Evolutionary conservation across 2,113 vertebrate genomes (phyloP), one percentile per base, ranked within the genome.

Genomic region (Ciconia stormi): DNA sequence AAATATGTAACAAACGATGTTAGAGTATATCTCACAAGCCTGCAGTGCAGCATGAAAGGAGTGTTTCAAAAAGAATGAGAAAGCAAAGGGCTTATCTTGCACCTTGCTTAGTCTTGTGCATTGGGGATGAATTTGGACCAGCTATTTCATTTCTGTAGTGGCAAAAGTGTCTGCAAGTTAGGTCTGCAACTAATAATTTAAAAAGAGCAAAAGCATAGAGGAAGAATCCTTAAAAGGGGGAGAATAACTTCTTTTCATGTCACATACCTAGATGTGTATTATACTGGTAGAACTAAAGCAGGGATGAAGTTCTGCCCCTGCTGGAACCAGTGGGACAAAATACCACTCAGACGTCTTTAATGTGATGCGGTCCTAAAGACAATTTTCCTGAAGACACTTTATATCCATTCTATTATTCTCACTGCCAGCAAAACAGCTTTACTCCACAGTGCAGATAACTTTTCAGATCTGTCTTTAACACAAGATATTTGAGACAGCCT

Each of bases 401-500:
- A 96, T 95, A 95, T 93, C 92, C 50, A 50, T 89, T 92, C 88
- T 83, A 96, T 84, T 96, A 74, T 95, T 97, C 93, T 97, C 89
- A 87, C 70, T 94, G 91, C 93, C 95, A 97, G 95, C 84, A 93
- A 97, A 97, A 96, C 95, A 96, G 96, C 82, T 97, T 97, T 94
- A 93, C 89, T 95, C 96, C 76, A 82, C 74, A 76, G 53, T 61
- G 79, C 96, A 97, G 97, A 98, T 97, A 95, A 96, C 93, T 98
- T 98, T 97, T 96, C 94, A 97, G 94, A 73, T 97, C 87, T 98
- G 97, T 97, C 78, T 91, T 97, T 97, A 96, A 87, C 93, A 69
- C 77, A 95, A 98, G 97, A 97, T 96, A 98, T 98, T 98, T 98
- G 97, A 98, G 95, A 96, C 79, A 87, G 88, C 65, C 87, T 96